Conservation (phyloP, 2,797 vertebrate genomes). For the Hydrophis major region DNA sequence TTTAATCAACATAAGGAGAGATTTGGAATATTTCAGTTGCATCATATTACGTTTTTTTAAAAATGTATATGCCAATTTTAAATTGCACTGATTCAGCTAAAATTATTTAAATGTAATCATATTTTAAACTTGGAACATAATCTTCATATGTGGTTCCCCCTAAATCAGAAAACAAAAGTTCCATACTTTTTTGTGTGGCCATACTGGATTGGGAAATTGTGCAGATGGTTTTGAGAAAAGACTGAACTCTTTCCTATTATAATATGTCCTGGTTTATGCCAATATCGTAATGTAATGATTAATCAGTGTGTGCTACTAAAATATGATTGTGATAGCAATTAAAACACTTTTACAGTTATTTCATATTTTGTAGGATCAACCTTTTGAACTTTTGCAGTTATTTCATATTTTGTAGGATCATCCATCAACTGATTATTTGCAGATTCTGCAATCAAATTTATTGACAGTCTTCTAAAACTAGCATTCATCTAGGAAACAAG, state of each 20-base stretch:
- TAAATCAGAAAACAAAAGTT: neutral
- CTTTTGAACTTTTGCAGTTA: conserved; percentile 23
- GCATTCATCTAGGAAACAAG: conserved; percentile 31
- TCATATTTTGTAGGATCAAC: conserved; percentile 22
- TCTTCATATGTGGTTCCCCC: neutral
- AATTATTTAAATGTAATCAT: neutral
- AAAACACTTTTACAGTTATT: conserved; percentile 35
- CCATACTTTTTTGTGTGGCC: neutral
- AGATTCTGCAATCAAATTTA: conserved; percentile 18
- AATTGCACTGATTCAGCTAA: neutral
- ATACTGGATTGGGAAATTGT: neutral
- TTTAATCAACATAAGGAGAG: neutral
- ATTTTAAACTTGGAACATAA: neutral
- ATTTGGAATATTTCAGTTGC: neutral
- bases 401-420: conserved; percentile 37
- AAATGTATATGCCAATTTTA: neutral
- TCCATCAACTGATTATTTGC: conserved; percentile 27
- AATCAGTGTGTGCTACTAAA: neutral
- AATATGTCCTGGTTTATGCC: neutral
- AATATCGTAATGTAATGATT: neutral
- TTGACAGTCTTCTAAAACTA: conserved; percentile 37
- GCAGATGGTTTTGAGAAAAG: neutral
- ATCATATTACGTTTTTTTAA: neutral
- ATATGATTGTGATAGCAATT: conserved; percentile 1
- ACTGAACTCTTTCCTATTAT: neutral